A percentile compares a stretch with the other conserved stretches of the same genome.
phyloP scores from a whole-genome alignment of 2,888 invertebrate species.

The Teleiodes luculella region DNA sequence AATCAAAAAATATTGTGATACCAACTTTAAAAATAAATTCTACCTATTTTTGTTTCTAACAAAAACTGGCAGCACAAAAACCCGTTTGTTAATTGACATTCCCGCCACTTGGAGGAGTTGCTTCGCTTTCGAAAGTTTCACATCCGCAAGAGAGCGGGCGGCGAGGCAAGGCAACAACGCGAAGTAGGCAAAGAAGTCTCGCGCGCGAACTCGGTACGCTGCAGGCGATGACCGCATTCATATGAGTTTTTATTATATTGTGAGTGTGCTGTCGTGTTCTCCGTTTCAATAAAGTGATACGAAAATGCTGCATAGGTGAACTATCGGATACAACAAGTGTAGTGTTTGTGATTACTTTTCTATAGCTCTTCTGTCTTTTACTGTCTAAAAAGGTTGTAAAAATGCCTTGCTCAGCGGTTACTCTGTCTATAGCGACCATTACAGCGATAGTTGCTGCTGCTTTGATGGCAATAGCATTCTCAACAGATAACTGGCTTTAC shows the following conservation, averaged over 20 bases:
- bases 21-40: not conserved
- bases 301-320: slow-evolving; percentile 77
- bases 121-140: slow-evolving; percentile 77
- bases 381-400: slow-evolving; percentile 67
- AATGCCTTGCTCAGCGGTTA: slow-evolving; percentile 97
- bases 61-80: slow-evolving; percentile 49
- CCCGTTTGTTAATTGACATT: slow-evolving; percentile 70
- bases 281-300: slow-evolving; percentile 66
- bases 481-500: slow-evolving; percentile 98
- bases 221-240: slow-evolving; percentile 78
- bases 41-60: not conserved
- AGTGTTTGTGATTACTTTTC: slow-evolving; percentile 66
- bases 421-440: slow-evolving; percentile 96
- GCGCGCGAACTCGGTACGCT: slow-evolving; percentile 74
- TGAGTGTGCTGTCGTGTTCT: slow-evolving; percentile 74
- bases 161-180: slow-evolving; percentile 47
- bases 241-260: slow-evolving; percentile 70
- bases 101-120: slow-evolving; percentile 72
- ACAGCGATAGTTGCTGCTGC: slow-evolving; percentile 96
- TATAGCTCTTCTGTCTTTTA: slow-evolving; percentile 49
- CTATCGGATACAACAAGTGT: slow-evolving; percentile 56
- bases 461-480: slow-evolving; percentile 94
- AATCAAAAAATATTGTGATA: not conserved
- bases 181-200: slow-evolving; percentile 72
- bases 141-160: slow-evolving; percentile 76